Evolutionary conservation across 1,140 invertebrate genomes (phyloP), one percentile per base, ranked within the genome.

Genomic region (Halesus radiatus): DNA sequence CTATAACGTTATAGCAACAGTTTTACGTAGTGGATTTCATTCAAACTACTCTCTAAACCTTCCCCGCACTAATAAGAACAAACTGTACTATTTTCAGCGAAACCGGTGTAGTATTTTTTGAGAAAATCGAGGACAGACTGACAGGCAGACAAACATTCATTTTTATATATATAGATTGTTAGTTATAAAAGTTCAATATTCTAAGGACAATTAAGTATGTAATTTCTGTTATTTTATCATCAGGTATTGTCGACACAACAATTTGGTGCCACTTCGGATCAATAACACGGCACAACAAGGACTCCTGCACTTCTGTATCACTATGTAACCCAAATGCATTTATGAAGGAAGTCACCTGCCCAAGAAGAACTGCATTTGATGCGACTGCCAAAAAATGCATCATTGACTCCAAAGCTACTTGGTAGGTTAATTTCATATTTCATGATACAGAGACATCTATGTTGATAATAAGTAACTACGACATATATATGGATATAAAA

Each of bases 311-410:
- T 3, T 13, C 18, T 18, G 64, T 81, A 15, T 18, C 75, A 1
- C 10, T 83, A 5, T 83, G 81, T 23, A 60, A 37, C 10, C 15
- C 29, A 18, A 70, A 70, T 53, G 74, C 66, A 7, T 80, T 52
- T 76, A 29, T 45, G 13, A 29, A 78, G 53, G 18, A 78, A 23
- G 32, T 83, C 3, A 80, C 8, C 26, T 83, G 81, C 29, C 81
- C 79, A 15, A 53, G 1, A 29, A 16, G 37, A 23, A 78, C 76
- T 13, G 74, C 76, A 13, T 83, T 58, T 45, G 79, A 83, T 52
- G 16, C 23, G 4, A 45, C 52, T 29, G 56, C 58, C n/a, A 66
- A 23, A n/a, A 56, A 60, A 23, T 82, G 81, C 26, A 74, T 82
- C 15, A 45, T 37, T 23, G 74, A 70, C 26, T 13, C 66, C 26